Evolutionary conservation across 2,888 invertebrate genomes (phyloP).

Genomic region (Actias luna): DNA sequence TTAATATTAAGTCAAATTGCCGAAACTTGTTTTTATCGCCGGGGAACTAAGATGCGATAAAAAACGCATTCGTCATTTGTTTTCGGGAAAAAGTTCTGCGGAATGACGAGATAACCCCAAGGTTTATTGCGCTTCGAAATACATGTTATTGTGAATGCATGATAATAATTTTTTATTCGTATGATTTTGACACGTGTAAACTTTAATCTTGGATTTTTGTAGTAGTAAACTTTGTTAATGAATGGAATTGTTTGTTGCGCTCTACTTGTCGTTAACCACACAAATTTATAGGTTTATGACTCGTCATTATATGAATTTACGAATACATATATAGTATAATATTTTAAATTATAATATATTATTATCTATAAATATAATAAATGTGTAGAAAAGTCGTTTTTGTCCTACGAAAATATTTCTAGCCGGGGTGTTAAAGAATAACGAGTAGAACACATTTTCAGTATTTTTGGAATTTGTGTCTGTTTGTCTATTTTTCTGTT

Average conservation of each 20-base stretch:
- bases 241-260: background rate
- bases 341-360: too few relatives aligned
- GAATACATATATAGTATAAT: too few relatives aligned
- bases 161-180: slow-evolving; percentile 27
- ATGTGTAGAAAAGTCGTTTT: too few relatives aligned
- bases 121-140: slow-evolving; percentile 25
- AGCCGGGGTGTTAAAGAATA: too few relatives aligned
- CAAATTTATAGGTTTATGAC: too few relatives aligned
- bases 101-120: slow-evolving; percentile 40
- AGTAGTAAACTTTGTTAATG: slow-evolving; percentile 1
- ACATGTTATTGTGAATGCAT: background rate
- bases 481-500: too few relatives aligned
- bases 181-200: slow-evolving; percentile 52
- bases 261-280: too few relatives aligned
- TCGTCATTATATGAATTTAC: too few relatives aligned
- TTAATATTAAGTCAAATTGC: background rate
- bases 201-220: slow-evolving; percentile 18
- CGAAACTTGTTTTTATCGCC: slow-evolving; percentile 1
- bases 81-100: slow-evolving; percentile 38
- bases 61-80: slow-evolving; percentile 63
- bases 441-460: too few relatives aligned
- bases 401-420: too few relatives aligned
- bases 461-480: too few relatives aligned
- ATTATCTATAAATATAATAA: too few relatives aligned
- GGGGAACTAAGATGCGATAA: slow-evolving; percentile 31